Evolutionary conservation across 2,888 invertebrate species (phyloP).

Genomic region (Drosophila subquinaria): DNA sequence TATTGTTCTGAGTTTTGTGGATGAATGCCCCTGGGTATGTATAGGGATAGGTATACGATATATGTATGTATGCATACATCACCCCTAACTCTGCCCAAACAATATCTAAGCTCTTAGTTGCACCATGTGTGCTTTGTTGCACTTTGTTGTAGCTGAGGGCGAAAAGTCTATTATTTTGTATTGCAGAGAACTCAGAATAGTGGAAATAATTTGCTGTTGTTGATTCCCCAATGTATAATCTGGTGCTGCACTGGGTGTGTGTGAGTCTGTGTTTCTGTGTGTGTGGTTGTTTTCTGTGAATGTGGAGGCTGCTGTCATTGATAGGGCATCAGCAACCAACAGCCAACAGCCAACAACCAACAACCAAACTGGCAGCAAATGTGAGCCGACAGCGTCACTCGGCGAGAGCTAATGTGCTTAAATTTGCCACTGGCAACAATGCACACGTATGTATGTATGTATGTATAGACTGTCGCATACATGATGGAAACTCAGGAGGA

Average conservation of each 20-base stretch:
- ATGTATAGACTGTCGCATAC: neutral
- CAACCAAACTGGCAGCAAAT: conserved; percentile 47
- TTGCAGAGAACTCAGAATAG: conserved; percentile 38
- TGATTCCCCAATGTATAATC: conserved; percentile 40
- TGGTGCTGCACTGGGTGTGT: conserved; percentile 3
- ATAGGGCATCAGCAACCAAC: conserved; percentile 52
- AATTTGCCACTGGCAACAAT: conserved; percentile 54
- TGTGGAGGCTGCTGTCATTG: conserved; percentile 53
- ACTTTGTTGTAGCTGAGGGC: conserved; percentile 27
- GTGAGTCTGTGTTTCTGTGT: conserved; percentile 3
- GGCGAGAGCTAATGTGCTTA: conserved; percentile 54
- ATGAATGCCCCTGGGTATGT: conserved; percentile 1
- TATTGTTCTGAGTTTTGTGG: conserved; percentile 36
- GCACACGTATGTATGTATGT: neutral
- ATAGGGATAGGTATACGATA: neutral
- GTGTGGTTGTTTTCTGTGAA: conserved; percentile 11
- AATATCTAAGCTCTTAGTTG: conserved; percentile 23
- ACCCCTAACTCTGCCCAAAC: neutral
- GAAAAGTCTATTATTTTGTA: conserved; percentile 25
- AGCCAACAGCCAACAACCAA: conserved; percentile 25
- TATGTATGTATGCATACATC: conserved; percentile 1
- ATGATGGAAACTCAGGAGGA: conserved; percentile 17
- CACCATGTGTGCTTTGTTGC: conserved; percentile 21
- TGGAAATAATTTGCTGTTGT: conserved; percentile 60
- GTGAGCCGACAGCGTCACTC: conserved; percentile 61